A percentile compares a stretch with the other conserved stretches of the same genome.
phyloP scores from a whole-genome alignment of 2,113 vertebrate species.

The Xenopus laevis region DNA sequence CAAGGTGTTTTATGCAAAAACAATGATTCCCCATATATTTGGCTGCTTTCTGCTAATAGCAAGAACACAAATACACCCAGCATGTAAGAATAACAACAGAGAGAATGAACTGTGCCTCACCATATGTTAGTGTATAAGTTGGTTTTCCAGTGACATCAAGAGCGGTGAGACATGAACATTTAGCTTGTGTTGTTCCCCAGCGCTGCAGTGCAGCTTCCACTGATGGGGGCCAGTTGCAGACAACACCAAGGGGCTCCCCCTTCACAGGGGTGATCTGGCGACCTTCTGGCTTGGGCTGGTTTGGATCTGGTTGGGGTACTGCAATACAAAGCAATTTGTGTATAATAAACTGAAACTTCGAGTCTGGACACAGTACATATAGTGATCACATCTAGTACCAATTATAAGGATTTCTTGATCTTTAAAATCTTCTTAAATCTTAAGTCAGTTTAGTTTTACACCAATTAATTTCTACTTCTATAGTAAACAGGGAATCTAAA shows the following conservation, averaged over 20 bases:
- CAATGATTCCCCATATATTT: no score
- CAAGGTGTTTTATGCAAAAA: not conserved
- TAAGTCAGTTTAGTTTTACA: no score
- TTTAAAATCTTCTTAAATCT: no score
- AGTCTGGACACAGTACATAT: no score
- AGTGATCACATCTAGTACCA: no score
- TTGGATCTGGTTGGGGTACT: slow-evolving; percentile 91
- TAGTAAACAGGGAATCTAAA: no score
- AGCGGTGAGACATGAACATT: slow-evolving; percentile 88
- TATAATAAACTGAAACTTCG: not conserved
- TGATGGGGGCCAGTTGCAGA: slow-evolving; percentile 95
- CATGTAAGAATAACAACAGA: no score
- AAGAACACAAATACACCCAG: no score
- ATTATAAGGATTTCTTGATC: no score
- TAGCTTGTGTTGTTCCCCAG: slow-evolving; percentile 93
- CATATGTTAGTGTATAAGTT: slow-evolving; percentile 88
- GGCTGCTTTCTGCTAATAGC: no score
- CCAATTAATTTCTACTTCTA: no score
- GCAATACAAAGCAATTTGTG: not conserved
- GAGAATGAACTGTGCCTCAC: slow-evolving; percentile 61
- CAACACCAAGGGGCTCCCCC: slow-evolving; percentile 90
- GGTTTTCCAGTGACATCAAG: slow-evolving; percentile 92
- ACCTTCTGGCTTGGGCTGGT: slow-evolving; percentile 89
- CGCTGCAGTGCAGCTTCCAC: slow-evolving; percentile 90
- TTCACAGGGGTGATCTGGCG: slow-evolving; percentile 94